Evolutionary conservation across 2,797 vertebrate species (phyloP), one percentile per base, ranked within the genome.

Genomic region (Muscicapa striata): DNA sequence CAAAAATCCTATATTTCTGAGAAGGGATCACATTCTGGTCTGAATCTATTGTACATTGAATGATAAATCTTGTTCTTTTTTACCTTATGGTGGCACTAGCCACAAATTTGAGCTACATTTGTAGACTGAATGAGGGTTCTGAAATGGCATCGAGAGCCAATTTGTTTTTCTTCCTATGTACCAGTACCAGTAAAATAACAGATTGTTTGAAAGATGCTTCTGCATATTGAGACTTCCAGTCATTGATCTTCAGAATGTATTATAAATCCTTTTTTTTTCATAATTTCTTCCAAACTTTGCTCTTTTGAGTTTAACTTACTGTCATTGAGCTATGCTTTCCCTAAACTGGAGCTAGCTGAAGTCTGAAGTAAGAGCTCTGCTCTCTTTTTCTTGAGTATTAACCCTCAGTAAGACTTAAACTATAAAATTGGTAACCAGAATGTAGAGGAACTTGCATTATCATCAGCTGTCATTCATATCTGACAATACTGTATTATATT

Each of bases 381-480:
- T 78, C 30, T 84, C 63, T 83, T 84, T 80, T 77, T 69, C 62
- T 76, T 55, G 51, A 72, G 61, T 54, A 32, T 84, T 79, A 93
- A 90, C 30, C 54, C 43, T 84, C 75, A 88, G 2, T n/a, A 74
- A 80, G 72, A 63, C 48, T 72, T 83, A 68, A 61, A 73, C 76
- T 91, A 18, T 55, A 81, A 62, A 92, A 94, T 5, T 90, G 87
- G 81, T 83, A 94, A 57, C 64, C 55, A 87, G 72, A 87, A 70
- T 59, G 57, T 36, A 84, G 79, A 94, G 26, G 34, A 91, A 89
- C 49, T 82, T 5, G 9, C 32, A 15, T 94, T 93, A 54, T 74
- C 78, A 63, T 93, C 92, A 93, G 11, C 75, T 96, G 95, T 93
- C 85, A 84, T 89, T 93, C 87, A 93, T 62, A 79, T 95, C 93